Conservation (phyloP, 2,888 invertebrate genomes). For the Agrotis ipsilon region DNA sequence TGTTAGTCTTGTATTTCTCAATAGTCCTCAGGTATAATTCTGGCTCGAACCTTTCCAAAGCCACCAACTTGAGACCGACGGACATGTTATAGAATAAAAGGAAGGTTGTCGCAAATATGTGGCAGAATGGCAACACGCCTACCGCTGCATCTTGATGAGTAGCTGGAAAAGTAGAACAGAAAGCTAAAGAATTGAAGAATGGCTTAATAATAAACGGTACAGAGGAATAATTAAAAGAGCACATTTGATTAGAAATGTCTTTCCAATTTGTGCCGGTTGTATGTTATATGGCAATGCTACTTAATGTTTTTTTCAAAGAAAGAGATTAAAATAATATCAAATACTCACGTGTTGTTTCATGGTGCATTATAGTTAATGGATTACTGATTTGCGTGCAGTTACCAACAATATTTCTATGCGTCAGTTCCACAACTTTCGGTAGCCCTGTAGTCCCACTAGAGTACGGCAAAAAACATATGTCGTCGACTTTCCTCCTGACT, state of each 20-base stretch:
- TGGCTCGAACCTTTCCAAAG: conserved; percentile 94
- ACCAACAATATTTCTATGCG: conserved; percentile 91
- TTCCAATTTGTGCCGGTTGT: too few species aligned
- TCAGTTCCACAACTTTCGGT: conserved; percentile 94
- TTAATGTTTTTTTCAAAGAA: too few species aligned
- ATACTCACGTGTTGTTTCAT: conserved; percentile 83
- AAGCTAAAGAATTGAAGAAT: too few species aligned
- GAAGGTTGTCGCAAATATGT: conserved; percentile 94
- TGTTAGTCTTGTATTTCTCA: conserved; percentile 91
- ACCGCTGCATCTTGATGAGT: conserved; percentile 92
- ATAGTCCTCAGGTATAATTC: conserved; percentile 92
- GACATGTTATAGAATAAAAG: conserved; percentile 92
- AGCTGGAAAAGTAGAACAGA: conserved; percentile 73
- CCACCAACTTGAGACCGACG: conserved; percentile 92
- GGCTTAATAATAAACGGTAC: too few species aligned
- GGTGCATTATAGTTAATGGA: conserved; percentile 72
- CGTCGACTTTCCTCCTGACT: conserved; percentile 86
- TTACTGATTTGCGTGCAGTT: conserved; percentile 87
- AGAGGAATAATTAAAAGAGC: conserved; percentile 6
- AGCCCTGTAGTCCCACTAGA: conserved; percentile 97
- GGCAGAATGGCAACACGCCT: conserved; percentile 95
- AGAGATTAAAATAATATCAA: not conserved
- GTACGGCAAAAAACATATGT: conserved; percentile 94
- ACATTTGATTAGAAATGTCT: too few species aligned
- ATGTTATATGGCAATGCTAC: too few species aligned